Evolutionary conservation across 1,140 invertebrate genomes (phyloP), one percentile per base, ranked within the genome.

Genomic region (Musca domestica): DNA sequence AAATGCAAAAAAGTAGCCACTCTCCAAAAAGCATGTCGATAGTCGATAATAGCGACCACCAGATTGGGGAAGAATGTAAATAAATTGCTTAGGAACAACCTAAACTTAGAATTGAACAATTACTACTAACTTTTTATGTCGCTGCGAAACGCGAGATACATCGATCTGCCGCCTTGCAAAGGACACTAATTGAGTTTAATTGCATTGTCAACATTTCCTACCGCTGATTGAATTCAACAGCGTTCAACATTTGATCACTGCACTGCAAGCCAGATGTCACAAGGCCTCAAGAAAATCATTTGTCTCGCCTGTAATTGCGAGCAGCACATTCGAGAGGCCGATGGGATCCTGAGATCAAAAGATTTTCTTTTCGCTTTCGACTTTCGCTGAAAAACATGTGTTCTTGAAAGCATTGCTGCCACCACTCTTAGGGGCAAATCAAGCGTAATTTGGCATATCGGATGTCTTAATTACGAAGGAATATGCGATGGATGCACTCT

Each of bases 181-280:
- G 19, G 9, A 19, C 56, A 41, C 41, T 61, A 61, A 61, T 61
- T 34, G 56, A 19, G 41, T 61, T 61, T 61, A 61, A 61, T 61
- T 61, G 20, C 34, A 4, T 61, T 61, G 56, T 61, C 56, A 61
- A 61, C 56, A 61, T 61, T 41, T 61, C 56, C 56, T 61, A 61
- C 27, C 9, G 56, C 20, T 61, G 56, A 61, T 61, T 61, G 15
- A 61, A 61, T 41, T 61, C 56, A 61, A 61, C 56, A 61, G 56
- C 56, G 17, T 61, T 61, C 56, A 61, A 41, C 27, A 61, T 61
- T 61, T 61, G 56, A 61, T 61, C 56, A 61, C 56, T 34, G 41
- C n/a, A 61, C 56, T 30, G 56, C 56, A 61, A 27, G 30, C 56
- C 34, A 34, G 41, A 61, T 34, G 56, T 61, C 56, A 61, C 17